Percentiles rank a stretch among this genome's conserved stretches.
phyloP scores from a whole-genome alignment of 2,888 invertebrate species.

The Lissocephala sabroskyi region DNA sequence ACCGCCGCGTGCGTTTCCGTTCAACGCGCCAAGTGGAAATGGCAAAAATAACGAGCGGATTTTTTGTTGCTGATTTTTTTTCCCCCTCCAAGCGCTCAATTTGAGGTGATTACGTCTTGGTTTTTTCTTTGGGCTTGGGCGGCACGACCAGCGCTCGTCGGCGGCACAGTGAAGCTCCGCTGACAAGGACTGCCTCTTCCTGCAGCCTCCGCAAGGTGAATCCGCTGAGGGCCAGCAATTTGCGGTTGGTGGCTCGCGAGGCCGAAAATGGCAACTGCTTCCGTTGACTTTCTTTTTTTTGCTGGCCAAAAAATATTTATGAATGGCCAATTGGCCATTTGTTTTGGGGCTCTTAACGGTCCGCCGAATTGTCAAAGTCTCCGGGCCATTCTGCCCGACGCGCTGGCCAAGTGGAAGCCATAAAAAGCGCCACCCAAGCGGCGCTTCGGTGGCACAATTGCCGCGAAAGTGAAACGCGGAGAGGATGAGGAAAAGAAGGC shows the following conservation, averaged over 20 bases:
- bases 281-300: slow-evolving; percentile 26
- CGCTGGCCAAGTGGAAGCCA: slow-evolving; percentile 31
- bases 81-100: no score
- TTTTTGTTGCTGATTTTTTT: slow-evolving; percentile 3
- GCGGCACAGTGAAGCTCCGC: no score
- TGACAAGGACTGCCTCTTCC: neutral
- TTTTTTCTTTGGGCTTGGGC: neutral
- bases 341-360: slow-evolving; percentile 42
- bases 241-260: neutral
- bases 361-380: slow-evolving; percentile 41
- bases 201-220: neutral
- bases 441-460: slow-evolving; percentile 49
- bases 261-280: slow-evolving; percentile 22
- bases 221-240: neutral
- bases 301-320: slow-evolving; percentile 6
- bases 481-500: slow-evolving; percentile 11
- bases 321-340: slow-evolving; percentile 19
- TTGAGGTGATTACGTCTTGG: neutral
- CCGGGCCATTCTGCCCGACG: slow-evolving; percentile 38
- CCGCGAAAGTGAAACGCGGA: slow-evolving; percentile 43
- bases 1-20: slow-evolving; percentile 45
- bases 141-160: neutral
- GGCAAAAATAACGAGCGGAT: slow-evolving; percentile 12
- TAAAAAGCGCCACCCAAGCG: slow-evolving; percentile 22
- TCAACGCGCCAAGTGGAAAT: slow-evolving; percentile 37